Conservation (phyloP, 2,888 invertebrate species). For the Eulithis testata region DNA sequence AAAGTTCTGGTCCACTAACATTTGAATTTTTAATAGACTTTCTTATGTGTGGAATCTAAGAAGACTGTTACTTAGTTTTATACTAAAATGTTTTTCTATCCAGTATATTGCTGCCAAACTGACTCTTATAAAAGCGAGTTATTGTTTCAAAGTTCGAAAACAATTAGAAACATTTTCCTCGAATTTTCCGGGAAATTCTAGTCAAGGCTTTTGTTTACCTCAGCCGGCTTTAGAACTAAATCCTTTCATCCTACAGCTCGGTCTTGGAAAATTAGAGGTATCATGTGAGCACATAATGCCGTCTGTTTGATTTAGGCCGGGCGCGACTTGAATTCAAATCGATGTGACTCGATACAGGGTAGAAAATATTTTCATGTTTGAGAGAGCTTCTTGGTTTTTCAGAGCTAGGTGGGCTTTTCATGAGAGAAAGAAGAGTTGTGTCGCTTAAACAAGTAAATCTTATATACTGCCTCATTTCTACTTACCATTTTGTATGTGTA, state of each 20-base stretch:
- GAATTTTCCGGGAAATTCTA: conserved; percentile 18
- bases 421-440: no score
- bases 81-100: no score
- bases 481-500: no score
- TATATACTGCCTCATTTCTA: no score
- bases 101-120: no score
- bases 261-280: conserved; percentile 51
- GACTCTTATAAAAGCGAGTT: no score
- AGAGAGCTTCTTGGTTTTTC: conserved; percentile 15
- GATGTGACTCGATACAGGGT: conserved; percentile 48
- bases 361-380: conserved; percentile 56
- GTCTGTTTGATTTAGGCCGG: conserved; percentile 55
- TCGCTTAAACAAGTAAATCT: no score
- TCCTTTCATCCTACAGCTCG: conserved; percentile 38
- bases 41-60: no score
- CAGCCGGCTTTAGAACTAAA: conserved; percentile 23
- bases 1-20: no score
- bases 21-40: neutral
- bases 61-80: neutral
- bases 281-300: conserved; percentile 41
- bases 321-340: conserved; percentile 60
- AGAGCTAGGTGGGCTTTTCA: no score
- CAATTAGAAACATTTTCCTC: conserved; percentile 11
- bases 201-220: conserved; percentile 24
- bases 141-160: conserved; percentile 8